Base-by-base conservation (phyloP, 2,113 vertebrate genomes). In the Pontoporia blainvillei region DNA sequence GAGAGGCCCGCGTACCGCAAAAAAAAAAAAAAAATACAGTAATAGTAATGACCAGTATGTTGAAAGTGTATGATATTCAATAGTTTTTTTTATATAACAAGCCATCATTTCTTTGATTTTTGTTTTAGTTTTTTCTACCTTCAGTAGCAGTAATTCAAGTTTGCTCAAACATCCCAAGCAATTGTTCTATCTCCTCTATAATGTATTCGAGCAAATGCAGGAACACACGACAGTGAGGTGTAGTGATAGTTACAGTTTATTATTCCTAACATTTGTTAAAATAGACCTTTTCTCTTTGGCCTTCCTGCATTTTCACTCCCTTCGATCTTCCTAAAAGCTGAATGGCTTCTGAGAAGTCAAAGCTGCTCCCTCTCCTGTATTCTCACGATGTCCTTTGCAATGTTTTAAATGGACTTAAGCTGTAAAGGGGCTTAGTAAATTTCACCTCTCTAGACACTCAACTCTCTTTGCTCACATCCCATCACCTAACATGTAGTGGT, bases 371-470 rank as follows among this genome's bases (percentile, higher is more conserved):
- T 29, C 12, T 86, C 5, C 31, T 49, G 0, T 57, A 67, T 87
- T 94, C 67, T 81, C 52, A 49, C 49, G 3, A 49, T 52, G 10
- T 96, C 67, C 69, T 95, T 79, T 73, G 20, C 39, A 41, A 76
- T 75, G 54, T 62, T 69, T 57, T 41, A 94, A 84, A 94, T n/a
- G 69, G 96, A 96, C 54, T 54, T 76, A 92, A 96, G 57, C 31
- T 69, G 34, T 62, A 89, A 96, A 96, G 31, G 83, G 44, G 34
- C 59, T 85, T 36, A 76, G 90, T 96, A 75, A 49, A 41, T 34
- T 95, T 21, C 76, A 14, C 23, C 52, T 81, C 8, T 27, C 86
- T 54, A 72, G 44, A 59, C 54, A 29, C 8, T 96, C 76, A 59
- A 18, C 84, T 86, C n/a, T 86, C 73, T 95, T 91, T 46, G 59